phyloP scores from a whole-genome alignment of 2,888 invertebrate genomes.

The Ametastegia equiseti region DNA sequence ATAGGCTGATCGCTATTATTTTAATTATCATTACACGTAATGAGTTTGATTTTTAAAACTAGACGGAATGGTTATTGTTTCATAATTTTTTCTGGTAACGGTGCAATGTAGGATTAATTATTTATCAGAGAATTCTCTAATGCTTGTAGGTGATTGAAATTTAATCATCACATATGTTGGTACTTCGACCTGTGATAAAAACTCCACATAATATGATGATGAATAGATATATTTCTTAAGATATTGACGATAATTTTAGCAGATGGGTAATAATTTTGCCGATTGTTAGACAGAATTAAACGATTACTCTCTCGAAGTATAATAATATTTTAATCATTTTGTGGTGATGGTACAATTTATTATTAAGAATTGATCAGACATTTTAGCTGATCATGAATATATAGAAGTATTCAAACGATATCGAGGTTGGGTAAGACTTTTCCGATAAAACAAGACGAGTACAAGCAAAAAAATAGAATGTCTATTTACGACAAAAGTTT shows the following conservation, averaged over 20 bases:
- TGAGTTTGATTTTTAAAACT: not conserved
- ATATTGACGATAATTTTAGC: not conserved
- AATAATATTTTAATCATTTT: not conserved
- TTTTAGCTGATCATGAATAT: not conserved
- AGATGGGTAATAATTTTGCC: not conserved
- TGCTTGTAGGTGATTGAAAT: not conserved
- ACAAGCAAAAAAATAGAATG: not conserved
- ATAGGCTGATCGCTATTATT: not conserved
- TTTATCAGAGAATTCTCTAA: not conserved
- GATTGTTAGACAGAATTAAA: not conserved
- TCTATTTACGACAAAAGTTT: too few species aligned
- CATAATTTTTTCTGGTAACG: conserved; percentile 1
- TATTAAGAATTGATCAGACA: not conserved
- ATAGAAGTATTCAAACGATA: not conserved
- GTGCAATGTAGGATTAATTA: conserved; percentile 5
- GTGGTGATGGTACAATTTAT: conserved; percentile 8
- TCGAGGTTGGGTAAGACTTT: not conserved
- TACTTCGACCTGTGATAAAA: conserved; percentile 17
- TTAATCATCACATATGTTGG: not conserved
- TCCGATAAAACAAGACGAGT: not conserved
- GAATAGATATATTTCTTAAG: not conserved
- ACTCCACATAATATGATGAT: not conserved
- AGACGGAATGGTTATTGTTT: not conserved
- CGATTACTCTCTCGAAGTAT: not conserved
- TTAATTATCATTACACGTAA: not conserved